Conservation (phyloP, 2,113 vertebrate genomes). For the Centropristis striata region DNA sequence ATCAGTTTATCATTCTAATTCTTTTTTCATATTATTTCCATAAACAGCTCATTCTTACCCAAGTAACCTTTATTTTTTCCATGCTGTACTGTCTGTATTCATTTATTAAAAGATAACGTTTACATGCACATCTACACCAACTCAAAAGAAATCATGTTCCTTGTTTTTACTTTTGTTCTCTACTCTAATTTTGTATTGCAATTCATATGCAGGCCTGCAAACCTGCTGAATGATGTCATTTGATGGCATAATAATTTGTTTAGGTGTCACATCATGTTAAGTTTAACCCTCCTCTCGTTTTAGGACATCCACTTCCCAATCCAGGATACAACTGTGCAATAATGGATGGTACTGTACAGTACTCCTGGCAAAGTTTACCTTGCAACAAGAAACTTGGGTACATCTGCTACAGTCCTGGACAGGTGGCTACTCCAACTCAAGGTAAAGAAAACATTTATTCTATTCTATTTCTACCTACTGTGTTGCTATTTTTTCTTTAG, state of each 20-base stretch:
- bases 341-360: constrained; percentile 78
- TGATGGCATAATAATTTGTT: not conserved
- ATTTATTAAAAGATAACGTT: not conserved
- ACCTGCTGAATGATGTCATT: not conserved
- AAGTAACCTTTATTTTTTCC: not conserved
- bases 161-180: not conserved
- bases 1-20: too few relatives aligned
- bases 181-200: not conserved
- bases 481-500: not conserved
- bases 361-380: constrained; percentile 87
- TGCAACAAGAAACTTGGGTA: constrained; percentile 89
- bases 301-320: constrained; percentile 87
- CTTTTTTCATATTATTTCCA: too few relatives aligned
- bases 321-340: constrained; percentile 87
- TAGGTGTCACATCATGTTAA: not conserved
- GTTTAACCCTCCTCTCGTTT: not conserved
- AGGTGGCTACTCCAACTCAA: constrained; percentile 12
- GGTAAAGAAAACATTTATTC: constrained; percentile 34
- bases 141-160: not conserved
- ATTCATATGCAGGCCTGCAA: not conserved
- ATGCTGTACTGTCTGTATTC: not conserved
- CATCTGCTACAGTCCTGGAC: constrained; percentile 87
- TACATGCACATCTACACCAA: not conserved
- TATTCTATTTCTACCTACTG: not conserved
- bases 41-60: too few relatives aligned